These are phyloP conservation scores for Erebia ligea DNA, from an alignment of 2,888 invertebrate species.

Conservation along the genomic window DNA sequence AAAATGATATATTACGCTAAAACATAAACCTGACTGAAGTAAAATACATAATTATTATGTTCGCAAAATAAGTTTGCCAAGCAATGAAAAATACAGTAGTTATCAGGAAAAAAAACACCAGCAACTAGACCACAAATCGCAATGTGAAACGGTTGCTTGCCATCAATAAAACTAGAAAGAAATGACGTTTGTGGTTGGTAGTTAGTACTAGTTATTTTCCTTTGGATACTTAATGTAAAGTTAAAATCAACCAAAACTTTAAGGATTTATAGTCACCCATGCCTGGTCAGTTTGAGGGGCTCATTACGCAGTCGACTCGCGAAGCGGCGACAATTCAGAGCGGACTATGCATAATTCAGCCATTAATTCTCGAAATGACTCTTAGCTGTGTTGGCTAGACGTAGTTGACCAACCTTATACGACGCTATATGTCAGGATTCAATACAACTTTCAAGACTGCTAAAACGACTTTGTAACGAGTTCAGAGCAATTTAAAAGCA, in stretches of 20 bases:
- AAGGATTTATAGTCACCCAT: slow-evolving; percentile 32
- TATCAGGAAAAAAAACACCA: neutral
- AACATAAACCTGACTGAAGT: neutral
- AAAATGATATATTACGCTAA: slow-evolving; percentile 13
- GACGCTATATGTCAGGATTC: slow-evolving; percentile 60
- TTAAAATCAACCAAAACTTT: slow-evolving; percentile 11
- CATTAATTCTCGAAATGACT: slow-evolving; percentile 79
- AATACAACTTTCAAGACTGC: slow-evolving; percentile 60
- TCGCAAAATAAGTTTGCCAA: too few relatives aligned
- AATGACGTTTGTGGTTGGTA: too few relatives aligned
- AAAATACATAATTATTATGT: too few relatives aligned
- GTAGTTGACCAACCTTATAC: slow-evolving; percentile 65
- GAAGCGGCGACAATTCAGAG: slow-evolving; percentile 72
- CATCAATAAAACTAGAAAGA: neutral
- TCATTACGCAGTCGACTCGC: slow-evolving; percentile 70
- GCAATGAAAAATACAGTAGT: too few relatives aligned
- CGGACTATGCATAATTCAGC: slow-evolving; percentile 78
- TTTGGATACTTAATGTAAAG: neutral
- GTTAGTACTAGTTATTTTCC: too few relatives aligned
- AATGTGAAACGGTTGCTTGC: neutral
- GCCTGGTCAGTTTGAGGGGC: slow-evolving; percentile 35
- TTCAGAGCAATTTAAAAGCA: slow-evolving; percentile 41
- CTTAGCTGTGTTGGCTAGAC: slow-evolving; percentile 72
- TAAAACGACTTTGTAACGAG: slow-evolving; percentile 44
- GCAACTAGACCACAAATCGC: neutral